Percentiles rank a stretch among this genome's conserved stretches.
Conservation (phyloP, 2,797 vertebrate genomes). For the Lycodopsis pacificus region DNA sequence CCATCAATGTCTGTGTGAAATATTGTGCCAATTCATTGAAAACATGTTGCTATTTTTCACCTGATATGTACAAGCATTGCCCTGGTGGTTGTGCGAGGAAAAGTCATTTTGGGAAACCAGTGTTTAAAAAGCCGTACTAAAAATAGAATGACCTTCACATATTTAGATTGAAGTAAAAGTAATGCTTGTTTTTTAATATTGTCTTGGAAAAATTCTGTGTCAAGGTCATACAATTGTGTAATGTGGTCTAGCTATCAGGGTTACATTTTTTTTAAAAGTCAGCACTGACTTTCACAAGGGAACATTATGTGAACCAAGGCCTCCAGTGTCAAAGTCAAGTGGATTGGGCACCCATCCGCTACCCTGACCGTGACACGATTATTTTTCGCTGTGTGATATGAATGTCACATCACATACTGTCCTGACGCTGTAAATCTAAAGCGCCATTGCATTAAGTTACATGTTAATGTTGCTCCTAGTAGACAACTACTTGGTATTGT, state of each 20-base stretch:
- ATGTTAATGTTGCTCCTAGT: background rate
- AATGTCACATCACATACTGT: background rate
- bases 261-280: background rate
- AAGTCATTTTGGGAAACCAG: background rate
- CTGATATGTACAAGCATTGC: background rate
- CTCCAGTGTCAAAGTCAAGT: conserved; percentile 1
- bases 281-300: background rate
- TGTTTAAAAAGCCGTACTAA: background rate
- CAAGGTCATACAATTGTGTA: background rate
- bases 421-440: conserved; percentile 3
- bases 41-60: background rate
- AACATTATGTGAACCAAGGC: background rate
- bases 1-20: background rate
- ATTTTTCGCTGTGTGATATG: background rate
- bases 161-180: background rate
- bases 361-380: background rate
- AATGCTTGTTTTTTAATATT: background rate
- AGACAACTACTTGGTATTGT: background rate
- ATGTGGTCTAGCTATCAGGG: background rate
- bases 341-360: background rate
- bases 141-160: background rate
- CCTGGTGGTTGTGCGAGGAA: background rate
- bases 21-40: background rate
- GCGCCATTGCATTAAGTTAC: background rate
- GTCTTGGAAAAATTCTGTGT: background rate